Conservation (phyloP, 1,140 invertebrate genomes). For the Drosophila pandora region DNA sequence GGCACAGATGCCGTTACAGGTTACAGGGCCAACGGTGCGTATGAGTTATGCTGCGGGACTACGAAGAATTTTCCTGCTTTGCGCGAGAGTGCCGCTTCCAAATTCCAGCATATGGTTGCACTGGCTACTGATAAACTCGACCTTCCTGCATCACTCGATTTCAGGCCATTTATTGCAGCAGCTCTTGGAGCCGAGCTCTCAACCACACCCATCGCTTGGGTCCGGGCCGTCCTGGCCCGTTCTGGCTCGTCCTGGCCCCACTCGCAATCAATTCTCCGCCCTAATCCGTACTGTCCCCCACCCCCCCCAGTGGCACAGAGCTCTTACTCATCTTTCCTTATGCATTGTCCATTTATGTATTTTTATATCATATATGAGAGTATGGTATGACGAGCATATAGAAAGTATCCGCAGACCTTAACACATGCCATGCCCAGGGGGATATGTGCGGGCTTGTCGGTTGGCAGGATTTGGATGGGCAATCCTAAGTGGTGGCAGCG, state of each 20-base stretch:
- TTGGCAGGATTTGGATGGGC: conserved; percentile 38
- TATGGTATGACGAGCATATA: conserved; percentile 52
- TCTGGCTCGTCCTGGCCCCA: not conserved
- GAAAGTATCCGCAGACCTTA: conserved; percentile 54
- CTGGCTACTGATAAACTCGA: conserved; percentile 18
- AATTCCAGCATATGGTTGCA: conserved; percentile 53
- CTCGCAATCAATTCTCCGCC: conserved; percentile 36
- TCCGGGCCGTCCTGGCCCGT: not conserved
- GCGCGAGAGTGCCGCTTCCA: conserved; percentile 29
- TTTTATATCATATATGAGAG: conserved; percentile 49
- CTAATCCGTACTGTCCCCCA: conserved; percentile 34
- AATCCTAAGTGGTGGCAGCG: conserved; percentile 1
- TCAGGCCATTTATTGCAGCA: conserved; percentile 42
- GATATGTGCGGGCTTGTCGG: conserved; percentile 39
- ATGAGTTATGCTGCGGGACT: conserved; percentile 23
- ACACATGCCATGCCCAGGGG: conserved; percentile 55
- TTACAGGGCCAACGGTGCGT: conserved; percentile 47
- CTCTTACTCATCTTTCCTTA: conserved; percentile 45
- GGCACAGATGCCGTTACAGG: conserved; percentile 14
- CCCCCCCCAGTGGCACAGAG: conserved; percentile 8
- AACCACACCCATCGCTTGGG: conserved; percentile 18
- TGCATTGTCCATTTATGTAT: conserved; percentile 63
- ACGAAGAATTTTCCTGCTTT: conserved; percentile 35
- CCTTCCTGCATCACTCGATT: conserved; percentile 34
- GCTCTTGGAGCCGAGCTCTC: conserved; percentile 22